Conservation (phyloP, 2,888 invertebrate species). For the Ectemnius lituratus region DNA sequence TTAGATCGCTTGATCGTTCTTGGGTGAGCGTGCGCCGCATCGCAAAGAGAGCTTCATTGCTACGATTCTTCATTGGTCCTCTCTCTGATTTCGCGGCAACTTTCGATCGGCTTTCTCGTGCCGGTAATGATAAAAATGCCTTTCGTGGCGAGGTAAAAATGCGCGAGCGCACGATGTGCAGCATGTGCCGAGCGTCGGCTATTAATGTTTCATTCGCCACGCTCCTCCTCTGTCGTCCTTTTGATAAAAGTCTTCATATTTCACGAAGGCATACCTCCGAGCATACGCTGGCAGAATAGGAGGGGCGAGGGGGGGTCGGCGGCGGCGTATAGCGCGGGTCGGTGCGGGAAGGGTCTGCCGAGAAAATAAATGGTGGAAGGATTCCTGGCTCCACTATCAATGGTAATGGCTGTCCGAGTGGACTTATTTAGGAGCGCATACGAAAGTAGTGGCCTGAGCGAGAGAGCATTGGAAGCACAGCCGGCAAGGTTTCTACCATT, state of each 20-base stretch:
- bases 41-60: conserved; percentile 9
- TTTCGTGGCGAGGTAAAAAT: conserved; percentile 2
- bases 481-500: not conserved
- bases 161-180: conserved; percentile 5
- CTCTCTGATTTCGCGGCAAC: conserved; percentile 16
- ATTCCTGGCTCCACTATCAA: conserved; percentile 52
- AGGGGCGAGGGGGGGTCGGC: conserved; percentile 38
- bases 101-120: conserved; percentile 20
- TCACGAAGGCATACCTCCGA: conserved; percentile 56
- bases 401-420: conserved; percentile 57
- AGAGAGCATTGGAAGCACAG: not conserved
- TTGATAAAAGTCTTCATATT: conserved; percentile 67
- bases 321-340: conserved; percentile 25
- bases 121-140: conserved; percentile 4
- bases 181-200: conserved; percentile 29
- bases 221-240: conserved; percentile 60
- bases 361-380: conserved; percentile 22
- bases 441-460: conserved; percentile 49
- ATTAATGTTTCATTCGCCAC: conserved; percentile 57
- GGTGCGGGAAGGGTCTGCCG: not conserved
- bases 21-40: conserved; percentile 44
- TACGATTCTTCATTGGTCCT: conserved; percentile 42
- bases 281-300: conserved; percentile 25
- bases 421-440: conserved; percentile 63
- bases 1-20: conserved; percentile 41